Base-by-base conservation (phyloP, 2,797 vertebrate genomes). In the Halcyon chelicuti region DNA sequence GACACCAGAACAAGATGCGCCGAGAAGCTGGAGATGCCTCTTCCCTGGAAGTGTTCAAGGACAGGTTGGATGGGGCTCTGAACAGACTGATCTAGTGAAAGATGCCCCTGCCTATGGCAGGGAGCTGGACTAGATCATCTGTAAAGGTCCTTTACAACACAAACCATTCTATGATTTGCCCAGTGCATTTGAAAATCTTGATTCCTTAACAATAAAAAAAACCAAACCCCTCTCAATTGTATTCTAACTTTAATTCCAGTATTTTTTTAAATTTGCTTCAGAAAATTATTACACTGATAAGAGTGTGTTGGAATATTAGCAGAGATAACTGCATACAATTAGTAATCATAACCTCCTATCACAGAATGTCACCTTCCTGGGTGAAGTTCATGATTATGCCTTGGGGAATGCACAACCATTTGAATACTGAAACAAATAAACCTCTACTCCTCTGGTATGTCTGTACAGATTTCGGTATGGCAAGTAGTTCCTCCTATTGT, bases 141-240 rank as follows among this genome's bases (percentile, higher is more conserved):
- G 71, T 39, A 66, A 72, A 58, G 11, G 17, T 46, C 5, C 7
- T 9, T 55, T 70, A 26, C 37, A 89, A 70, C 7, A 3, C 8
- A 88, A 88, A 61, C 5, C 25, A 82, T 71, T 68, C 31, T 33
- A 29, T 3, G 1, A 61, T 35, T 66, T 65, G 19, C 9, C 4
- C 46, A 85, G 31, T 29, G 16, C 8, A 72, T 76, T 88, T 86
- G 15, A 72, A 90, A 90, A 14, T 62, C 57, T 80, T 60, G 8
- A 71, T 55, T 71, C n/a, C 17, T 1, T 20, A 92, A 57, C 9
- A 71, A 67, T 10, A 33, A 78, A 71, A 60, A 61, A 18, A 35
- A 8, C 35, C 35, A 35, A 0, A 22, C 21, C 21, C 0, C 1
- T 4, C 14, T 62, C 18, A 46, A 5, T 0, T 33, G 9, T 17